phyloP scores from a whole-genome alignment of 1,140 invertebrate genomes.

The Drosophila jambulina region DNA sequence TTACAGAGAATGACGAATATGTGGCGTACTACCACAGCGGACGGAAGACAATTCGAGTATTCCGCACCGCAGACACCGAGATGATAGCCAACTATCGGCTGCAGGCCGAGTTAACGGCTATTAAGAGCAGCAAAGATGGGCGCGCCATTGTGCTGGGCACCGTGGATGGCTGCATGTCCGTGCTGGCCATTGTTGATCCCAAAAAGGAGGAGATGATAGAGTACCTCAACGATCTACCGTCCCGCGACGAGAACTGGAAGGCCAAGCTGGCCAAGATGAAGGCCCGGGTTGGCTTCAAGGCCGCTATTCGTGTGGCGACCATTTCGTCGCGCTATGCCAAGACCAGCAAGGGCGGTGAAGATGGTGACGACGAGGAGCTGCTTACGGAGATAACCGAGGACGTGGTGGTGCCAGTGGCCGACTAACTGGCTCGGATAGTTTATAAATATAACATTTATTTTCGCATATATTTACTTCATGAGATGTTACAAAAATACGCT shows the following conservation, averaged over 20 bases:
- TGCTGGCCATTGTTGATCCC: slow-evolving; percentile 96
- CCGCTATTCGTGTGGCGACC: slow-evolving; percentile 86
- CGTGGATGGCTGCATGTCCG: slow-evolving; percentile 96
- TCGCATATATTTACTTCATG: slow-evolving; percentile 66
- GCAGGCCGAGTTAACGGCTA: slow-evolving; percentile 95
- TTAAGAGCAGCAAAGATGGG: slow-evolving; percentile 93
- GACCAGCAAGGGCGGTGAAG: slow-evolving; percentile 49
- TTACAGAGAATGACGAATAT: slow-evolving; percentile 97
- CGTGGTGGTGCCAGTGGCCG: slow-evolving; percentile 65
- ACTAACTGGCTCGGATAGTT: slow-evolving; percentile 47
- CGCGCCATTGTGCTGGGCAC: slow-evolving; percentile 94
- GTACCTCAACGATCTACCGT: slow-evolving; percentile 89
- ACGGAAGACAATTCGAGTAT: slow-evolving; percentile 95
- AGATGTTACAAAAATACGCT: slow-evolving; percentile 72
- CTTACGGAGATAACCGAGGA: slow-evolving; percentile 73
- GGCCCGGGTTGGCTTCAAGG: slow-evolving; percentile 89
- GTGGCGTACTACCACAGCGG: slow-evolving; percentile 97
- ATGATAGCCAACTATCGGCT: slow-evolving; percentile 97
- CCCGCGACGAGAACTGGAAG: slow-evolving; percentile 91
- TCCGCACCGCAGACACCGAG: slow-evolving; percentile 94
- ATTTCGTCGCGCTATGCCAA: slow-evolving; percentile 78
- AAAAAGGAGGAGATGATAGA: slow-evolving; percentile 87
- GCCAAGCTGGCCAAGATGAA: slow-evolving; percentile 89
- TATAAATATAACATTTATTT: slow-evolving; percentile 83
- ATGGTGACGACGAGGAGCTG: slow-evolving; percentile 69